Evolutionary conservation across 2,113 vertebrate genomes (phyloP), one percentile per base, ranked within the genome.

Genomic region (Hypanus sabinus): DNA sequence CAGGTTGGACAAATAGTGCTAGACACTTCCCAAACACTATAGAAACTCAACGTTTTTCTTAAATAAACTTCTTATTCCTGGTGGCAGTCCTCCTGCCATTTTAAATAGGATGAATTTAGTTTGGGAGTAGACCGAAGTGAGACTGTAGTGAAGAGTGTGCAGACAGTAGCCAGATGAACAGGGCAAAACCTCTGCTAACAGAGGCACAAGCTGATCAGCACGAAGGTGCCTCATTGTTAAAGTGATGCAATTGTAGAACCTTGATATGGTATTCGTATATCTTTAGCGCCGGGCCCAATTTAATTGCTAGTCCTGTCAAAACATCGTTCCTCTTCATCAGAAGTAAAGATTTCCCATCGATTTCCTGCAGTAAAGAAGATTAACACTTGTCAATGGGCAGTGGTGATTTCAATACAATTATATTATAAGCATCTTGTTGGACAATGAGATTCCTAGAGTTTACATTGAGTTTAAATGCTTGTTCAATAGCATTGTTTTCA

Each of bases 321-420:
- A 98, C 98, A 5, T 98, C 98, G 0, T 97, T 98, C 81, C 98
- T 97, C 94, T 98, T 98, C 98, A 98, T 98, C 90, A 98, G 97
- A 95, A 98, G 96, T 79, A 98, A 96, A 65, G 98, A 98, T 95
- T 98, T 98, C 93, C 98, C 98, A 75, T 98, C 98, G 33, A 98
- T 98, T 96, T 98, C 98, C 98, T 98, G 95, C 94, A 73, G 22
- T 76, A 30, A 94, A 80, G 94, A 36, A 70, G 95, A 91, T 81
- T 11, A 94, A 62, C 33, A 33, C 18, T 33, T 62, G n/a, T 36
- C 30, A 14, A 65, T 33, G n/a, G n/a, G 71, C 68, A 75, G 46
- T 22, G 1, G 75, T 55, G 36, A 75, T 20, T 75, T 46, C 36
- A 57, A 4, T 9, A 1, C n/a, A 57, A 76, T 93, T 33, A 93